Percentiles rank a stretch among this genome's conserved stretches.
phyloP scores from a whole-genome alignment of 2,113 vertebrate species.

The Etia nguti region DNA sequence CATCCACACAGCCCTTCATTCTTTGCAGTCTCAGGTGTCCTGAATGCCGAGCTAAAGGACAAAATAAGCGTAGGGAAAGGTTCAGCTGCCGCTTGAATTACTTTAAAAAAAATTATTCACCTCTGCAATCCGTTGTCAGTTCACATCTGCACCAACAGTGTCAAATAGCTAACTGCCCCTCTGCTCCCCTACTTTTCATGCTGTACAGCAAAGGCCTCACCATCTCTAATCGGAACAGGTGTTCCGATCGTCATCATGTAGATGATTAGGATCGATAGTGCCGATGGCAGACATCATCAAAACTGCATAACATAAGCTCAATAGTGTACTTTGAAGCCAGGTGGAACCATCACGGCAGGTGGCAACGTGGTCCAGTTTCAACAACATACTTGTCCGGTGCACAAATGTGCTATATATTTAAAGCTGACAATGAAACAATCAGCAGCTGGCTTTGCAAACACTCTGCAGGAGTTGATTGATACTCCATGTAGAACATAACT shows the following conservation, averaged over 20 bases:
- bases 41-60: rapidly evolving
- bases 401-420: not conserved
- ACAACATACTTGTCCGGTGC: not conserved
- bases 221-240: not conserved
- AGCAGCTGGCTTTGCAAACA: not conserved
- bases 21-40: not conserved
- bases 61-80: not conserved
- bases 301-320: not conserved
- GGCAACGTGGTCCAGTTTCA: not conserved
- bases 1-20: not conserved
- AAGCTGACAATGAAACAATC: not conserved
- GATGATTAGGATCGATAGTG: conserved; percentile 1
- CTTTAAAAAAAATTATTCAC: not conserved
- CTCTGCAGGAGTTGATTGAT: not conserved
- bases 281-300: not conserved
- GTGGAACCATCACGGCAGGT: not conserved
- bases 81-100: not conserved
- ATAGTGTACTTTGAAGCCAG: not conserved
- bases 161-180: not conserved
- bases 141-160: not conserved
- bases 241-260: not conserved
- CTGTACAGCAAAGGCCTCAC: not conserved
- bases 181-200: not conserved
- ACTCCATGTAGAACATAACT: not conserved
- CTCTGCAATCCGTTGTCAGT: not conserved